phyloP scores from a whole-genome alignment of 1,140 invertebrate genomes.

The Formica selysi region DNA sequence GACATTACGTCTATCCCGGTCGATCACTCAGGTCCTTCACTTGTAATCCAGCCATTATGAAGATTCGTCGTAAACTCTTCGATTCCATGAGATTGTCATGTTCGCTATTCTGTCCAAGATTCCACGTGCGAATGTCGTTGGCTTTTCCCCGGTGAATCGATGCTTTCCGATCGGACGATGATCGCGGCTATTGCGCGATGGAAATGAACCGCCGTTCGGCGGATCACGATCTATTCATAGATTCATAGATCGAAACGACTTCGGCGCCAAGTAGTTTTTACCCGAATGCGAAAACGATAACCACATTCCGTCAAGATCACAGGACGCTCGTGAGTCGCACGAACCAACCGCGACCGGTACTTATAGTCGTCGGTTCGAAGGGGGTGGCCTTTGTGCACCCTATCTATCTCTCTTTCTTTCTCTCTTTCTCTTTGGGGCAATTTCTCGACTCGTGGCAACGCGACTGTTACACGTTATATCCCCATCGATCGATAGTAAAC shows the following conservation, averaged over 20 bases:
- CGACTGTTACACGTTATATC: slow-evolving; percentile 63
- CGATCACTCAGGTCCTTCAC: slow-evolving; percentile 10
- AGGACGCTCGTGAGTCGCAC: slow-evolving; percentile 66
- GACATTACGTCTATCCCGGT: slow-evolving; percentile 57
- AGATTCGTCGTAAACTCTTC: not conserved
- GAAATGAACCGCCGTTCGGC: slow-evolving; percentile 56
- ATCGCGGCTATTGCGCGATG: slow-evolving; percentile 50
- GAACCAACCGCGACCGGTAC: slow-evolving; percentile 66
- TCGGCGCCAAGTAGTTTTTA: slow-evolving; percentile 20
- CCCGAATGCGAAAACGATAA: slow-evolving; percentile 24
- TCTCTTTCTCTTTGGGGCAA: slow-evolving; percentile 1
- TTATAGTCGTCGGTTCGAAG: slow-evolving; percentile 67
- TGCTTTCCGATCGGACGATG: slow-evolving; percentile 14
- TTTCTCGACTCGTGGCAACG: slow-evolving; percentile 73
- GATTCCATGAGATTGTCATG: slow-evolving; percentile 42
- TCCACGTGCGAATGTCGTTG: slow-evolving; percentile 35
- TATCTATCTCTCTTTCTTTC: slow-evolving; percentile 31
- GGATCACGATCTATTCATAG: slow-evolving; percentile 74
- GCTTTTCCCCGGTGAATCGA: slow-evolving; percentile 1
- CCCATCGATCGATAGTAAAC: slow-evolving; percentile 72
- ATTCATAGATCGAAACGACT: slow-evolving; percentile 73
- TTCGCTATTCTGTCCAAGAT: not conserved
- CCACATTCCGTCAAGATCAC: slow-evolving; percentile 56
- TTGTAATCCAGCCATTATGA: not conserved
- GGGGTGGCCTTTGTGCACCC: slow-evolving; percentile 72